Evolutionary conservation across 1,140 invertebrate genomes (phyloP), one percentile per base, ranked within the genome.

Genomic region (Calosoma granatense): DNA sequence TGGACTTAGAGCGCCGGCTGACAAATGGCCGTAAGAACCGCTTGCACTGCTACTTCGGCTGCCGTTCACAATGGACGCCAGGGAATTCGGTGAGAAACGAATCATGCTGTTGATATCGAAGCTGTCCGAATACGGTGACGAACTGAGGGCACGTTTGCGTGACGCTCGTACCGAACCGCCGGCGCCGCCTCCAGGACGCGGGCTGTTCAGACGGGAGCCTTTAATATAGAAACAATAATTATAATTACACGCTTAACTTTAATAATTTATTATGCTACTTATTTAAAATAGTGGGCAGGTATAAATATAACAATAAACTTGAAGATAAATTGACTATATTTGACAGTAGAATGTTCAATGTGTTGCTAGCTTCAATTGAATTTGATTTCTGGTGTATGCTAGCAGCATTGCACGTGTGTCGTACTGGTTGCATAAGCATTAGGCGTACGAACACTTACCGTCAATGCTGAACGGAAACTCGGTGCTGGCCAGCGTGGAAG

Each of bases 31-130:
- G 74, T 95, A 95, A 56, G 91, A 94, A 14, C 94, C 92, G 67
- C 89, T 92, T 0, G 84, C 81, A 55, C 87, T 91, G 30, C 88
- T 91, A 55, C 85, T 86, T 43, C 88, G 77, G 0, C 90, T 92
- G 2, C 90, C 91, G 65, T 92, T 91, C 63, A 94, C 88, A 51
- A 94, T 85, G n/a, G 90, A 90, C 19, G 88, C 87, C 56, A 97
- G 73, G 30, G 92, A 95, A 62, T 93, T 95, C 0, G 94, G 94
- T 12, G 93, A 97, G 63, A 94, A 92, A 59, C 94, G 81, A 63
- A 97, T 96, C 78, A 97, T 89, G 53, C 92, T 94, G 65, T 92
- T 92, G 64, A 98, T 86, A 70, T 97, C 93, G 66, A 96, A 82
- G 11, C 90, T 90, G 70, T 97, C 93, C 0, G 92, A 93, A 64